Evolutionary conservation across 2,888 invertebrate genomes (phyloP), one percentile per base, ranked within the genome.

Genomic region (Drosophila demipolita): DNA sequence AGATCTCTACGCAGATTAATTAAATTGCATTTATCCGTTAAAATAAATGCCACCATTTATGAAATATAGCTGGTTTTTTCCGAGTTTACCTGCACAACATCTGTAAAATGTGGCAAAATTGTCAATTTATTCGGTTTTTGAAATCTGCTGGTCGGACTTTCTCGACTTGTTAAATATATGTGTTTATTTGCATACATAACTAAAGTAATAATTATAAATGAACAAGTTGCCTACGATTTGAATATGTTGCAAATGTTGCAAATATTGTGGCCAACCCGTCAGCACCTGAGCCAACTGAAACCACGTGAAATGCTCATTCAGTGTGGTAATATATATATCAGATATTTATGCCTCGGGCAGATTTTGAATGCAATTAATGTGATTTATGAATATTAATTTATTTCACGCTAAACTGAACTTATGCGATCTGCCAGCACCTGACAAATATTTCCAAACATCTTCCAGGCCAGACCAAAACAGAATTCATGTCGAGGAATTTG

Each of bases 321-420:
- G 61, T 72, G 45, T 35, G 42, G 54, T 58, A 59, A 50, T 15
- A 23, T 12, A 8, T 15, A 23, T 7, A 8, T n/a, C 50, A 62
- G 73, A 66, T 75, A 83, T 81, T 71, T 64, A 70, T 66, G 68
- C 55, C 52, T 45, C 29, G 8, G 48, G 29, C 59, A 65, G 61
- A 66, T 61, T 64, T 35, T 59, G 9, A 69, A 61, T 75, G 74
- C 64, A 73, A 74, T 82, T 83, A 87, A 82, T 82, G 54, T 89
- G 84, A 89, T 84, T 83, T 84, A 84, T 82, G 76, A 59, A 70
- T 76, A 76, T 82, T 81, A 74, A 87, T 89, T 83, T 73, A 66
- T 70, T 83, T 73, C 59, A 81, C 75, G 32, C 64, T 66, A 61
- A 60, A 20, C 64, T 73, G 26, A 52, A 38, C 29, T 5, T n/a